Evolutionary conservation across 2,113 vertebrate genomes (phyloP).

Genomic region (Furnarius figulus): DNA sequence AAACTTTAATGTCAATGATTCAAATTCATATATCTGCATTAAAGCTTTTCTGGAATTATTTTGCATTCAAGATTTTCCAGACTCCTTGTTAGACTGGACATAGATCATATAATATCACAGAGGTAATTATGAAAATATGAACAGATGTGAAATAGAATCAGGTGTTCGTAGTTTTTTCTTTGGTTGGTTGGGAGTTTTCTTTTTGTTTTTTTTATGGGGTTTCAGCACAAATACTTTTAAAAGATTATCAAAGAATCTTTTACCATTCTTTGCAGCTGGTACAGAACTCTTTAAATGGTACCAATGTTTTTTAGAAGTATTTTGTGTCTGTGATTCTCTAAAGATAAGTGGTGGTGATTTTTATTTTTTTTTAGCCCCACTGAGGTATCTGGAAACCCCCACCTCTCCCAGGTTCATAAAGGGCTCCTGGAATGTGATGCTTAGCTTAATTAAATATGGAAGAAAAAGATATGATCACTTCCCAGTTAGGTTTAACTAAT

Average conservation of each 20-base stretch:
- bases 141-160: not conserved
- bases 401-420: not conserved
- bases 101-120: not conserved
- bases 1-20: not conserved
- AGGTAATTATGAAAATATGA: not conserved
- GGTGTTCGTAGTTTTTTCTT: accelerated
- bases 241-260: not conserved
- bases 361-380: not conserved
- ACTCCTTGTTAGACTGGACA: not conserved
- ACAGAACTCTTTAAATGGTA: not conserved
- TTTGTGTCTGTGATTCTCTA: not conserved
- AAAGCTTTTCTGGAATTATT: not conserved
- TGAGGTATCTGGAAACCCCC: not conserved
- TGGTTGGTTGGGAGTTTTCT: not conserved
- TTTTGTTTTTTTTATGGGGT: accelerated
- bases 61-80: not conserved
- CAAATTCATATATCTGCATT: not conserved
- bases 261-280: not conserved
- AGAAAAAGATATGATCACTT: not conserved
- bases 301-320: not conserved
- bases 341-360: not conserved
- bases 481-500: not conserved
- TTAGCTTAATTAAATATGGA: not conserved
- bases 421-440: not conserved
- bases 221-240: not conserved